These are phyloP conservation scores for Chelmon rostratus DNA, from an alignment of 2,797 vertebrate genomes.

Conservation along the genomic window DNA sequence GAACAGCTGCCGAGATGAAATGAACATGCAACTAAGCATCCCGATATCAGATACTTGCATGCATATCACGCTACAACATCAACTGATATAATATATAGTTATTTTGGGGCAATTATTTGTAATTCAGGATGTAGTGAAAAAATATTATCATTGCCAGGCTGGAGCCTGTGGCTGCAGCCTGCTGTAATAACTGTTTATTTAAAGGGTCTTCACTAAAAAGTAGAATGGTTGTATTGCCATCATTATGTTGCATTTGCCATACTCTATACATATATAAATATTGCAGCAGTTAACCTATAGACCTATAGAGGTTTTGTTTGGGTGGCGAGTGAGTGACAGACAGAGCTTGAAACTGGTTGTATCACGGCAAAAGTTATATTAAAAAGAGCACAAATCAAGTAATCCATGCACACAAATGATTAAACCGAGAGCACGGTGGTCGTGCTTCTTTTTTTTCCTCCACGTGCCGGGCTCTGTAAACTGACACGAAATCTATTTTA, in stretches of 20 bases:
- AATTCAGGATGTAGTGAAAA: not conserved
- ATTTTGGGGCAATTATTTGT: not conserved
- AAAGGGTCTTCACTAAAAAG: not conserved
- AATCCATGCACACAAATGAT: not conserved
- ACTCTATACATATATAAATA: too few species aligned
- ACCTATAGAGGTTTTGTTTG: not conserved
- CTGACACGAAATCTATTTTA: conserved; percentile 3
- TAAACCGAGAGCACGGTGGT: not conserved
- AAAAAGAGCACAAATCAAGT: not conserved
- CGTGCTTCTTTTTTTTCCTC: not conserved
- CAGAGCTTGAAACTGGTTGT: not conserved
- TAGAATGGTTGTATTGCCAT: not conserved
- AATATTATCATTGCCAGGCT: not conserved
- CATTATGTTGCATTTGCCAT: not conserved
- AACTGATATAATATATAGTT: not conserved
- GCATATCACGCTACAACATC: not conserved
- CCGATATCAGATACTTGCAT: not conserved
- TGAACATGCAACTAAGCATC: not conserved
- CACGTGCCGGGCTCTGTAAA: not conserved
- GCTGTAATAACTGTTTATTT: not conserved
- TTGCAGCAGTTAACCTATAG: not conserved
- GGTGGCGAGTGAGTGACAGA: not conserved
- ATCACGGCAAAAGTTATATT: not conserved
- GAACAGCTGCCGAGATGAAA: not conserved
- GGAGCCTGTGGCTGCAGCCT: not conserved